Conservation (phyloP, 2,888 invertebrate genomes). For the Aplocera efformata region DNA sequence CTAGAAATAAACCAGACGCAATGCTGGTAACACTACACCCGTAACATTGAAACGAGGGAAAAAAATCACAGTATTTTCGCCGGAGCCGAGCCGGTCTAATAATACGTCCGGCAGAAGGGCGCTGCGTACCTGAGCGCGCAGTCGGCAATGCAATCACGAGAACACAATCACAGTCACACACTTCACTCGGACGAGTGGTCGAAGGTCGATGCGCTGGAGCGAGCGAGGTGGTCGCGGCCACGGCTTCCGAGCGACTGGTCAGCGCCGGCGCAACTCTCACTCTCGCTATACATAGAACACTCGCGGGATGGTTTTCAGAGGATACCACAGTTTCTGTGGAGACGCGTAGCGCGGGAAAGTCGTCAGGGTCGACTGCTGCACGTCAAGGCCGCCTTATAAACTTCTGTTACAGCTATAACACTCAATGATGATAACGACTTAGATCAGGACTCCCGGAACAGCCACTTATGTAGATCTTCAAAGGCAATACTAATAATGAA, state of each 20-base stretch:
- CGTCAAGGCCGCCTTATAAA: constrained; percentile 68
- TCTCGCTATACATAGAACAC: constrained; percentile 66
- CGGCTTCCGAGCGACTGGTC: constrained; percentile 75
- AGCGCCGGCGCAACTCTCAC: constrained; percentile 42
- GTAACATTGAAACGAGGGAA: constrained; percentile 54
- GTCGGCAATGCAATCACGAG: constrained; percentile 47
- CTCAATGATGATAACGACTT: too few relatives aligned
- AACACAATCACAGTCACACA: constrained; percentile 76
- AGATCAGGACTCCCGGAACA: too few relatives aligned
- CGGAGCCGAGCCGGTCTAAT: constrained; percentile 38
- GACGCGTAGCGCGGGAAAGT: constrained; percentile 42
- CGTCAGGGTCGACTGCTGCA: constrained; percentile 40
- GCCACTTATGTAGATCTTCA: too few relatives aligned
- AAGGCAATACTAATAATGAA: too few relatives aligned
- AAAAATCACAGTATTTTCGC: constrained; percentile 46
- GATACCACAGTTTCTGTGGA: constrained; percentile 59
- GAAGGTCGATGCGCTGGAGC: constrained; percentile 71
- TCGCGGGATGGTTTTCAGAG: constrained; percentile 45
- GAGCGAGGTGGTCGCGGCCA: constrained; percentile 72
- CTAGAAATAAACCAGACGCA: constrained; percentile 73
- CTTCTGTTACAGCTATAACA: too few relatives aligned
- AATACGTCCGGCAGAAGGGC: constrained; percentile 38
- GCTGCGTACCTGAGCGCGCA: constrained; percentile 46
- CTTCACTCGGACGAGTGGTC: constrained; percentile 76
- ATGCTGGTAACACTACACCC: constrained; percentile 71